phyloP scores from a whole-genome alignment of 2,888 invertebrate species.

The Brachynemurus nebulosus region DNA sequence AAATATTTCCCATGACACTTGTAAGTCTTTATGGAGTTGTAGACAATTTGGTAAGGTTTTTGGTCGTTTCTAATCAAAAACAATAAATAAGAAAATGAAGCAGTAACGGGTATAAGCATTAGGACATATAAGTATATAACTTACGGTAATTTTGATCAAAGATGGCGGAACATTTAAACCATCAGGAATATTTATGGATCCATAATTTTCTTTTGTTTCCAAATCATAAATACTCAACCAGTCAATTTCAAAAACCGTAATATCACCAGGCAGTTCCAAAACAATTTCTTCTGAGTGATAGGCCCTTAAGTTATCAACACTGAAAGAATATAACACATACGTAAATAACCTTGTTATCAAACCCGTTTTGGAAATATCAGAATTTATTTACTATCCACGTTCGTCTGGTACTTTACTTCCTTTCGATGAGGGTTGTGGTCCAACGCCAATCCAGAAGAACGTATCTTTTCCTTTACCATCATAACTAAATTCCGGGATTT shows the following conservation, averaged over 20 bases:
- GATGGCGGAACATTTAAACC: conserved; percentile 78
- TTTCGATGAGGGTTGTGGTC: conserved; percentile 71
- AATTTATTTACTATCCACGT: conserved; percentile 70
- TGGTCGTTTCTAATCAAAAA: conserved; percentile 36
- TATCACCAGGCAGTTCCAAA: conserved; percentile 65
- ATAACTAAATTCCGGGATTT: conserved; percentile 61
- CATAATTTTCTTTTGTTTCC: conserved; percentile 49
- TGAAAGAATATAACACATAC: conserved; percentile 28
- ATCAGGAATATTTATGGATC: conserved; percentile 64
- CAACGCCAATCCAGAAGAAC: conserved; percentile 80
- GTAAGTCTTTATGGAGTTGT: conserved; percentile 71
- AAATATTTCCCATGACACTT: conserved; percentile 83
- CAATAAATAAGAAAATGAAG: background rate
- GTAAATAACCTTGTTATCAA: background rate
- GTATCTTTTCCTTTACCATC: conserved; percentile 63
- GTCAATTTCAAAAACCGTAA: conserved; percentile 65
- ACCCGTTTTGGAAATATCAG: background rate
- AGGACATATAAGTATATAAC: too few relatives aligned
- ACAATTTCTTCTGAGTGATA: conserved; percentile 61
- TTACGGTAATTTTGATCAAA: conserved; percentile 44
- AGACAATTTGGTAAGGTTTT: conserved; percentile 66
- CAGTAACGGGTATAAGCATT: background rate
- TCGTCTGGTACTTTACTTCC: conserved; percentile 79
- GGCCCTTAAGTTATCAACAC: conserved; percentile 61
- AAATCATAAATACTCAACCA: conserved; percentile 75